phyloP scores from a whole-genome alignment of 2,113 vertebrate species.

The Urocynchramus pylzowi region DNA sequence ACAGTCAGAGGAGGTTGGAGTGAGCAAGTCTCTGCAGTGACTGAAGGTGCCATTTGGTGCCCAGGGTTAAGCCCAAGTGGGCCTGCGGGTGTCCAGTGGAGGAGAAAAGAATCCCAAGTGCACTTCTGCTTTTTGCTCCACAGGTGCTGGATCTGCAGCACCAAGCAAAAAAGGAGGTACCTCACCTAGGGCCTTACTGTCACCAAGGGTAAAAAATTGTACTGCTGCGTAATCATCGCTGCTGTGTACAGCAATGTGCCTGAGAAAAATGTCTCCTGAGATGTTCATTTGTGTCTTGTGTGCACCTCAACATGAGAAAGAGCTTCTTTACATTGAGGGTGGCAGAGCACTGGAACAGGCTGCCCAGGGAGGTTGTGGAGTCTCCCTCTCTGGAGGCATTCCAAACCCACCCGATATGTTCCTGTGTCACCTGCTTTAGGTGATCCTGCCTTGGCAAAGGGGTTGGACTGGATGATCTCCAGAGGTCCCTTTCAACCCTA shows the following conservation, averaged over 20 bases:
- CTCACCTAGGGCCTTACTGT: neutral
- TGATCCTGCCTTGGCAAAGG: neutral
- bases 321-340: neutral
- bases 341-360: neutral
- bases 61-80: neutral
- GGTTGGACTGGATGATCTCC: neutral
- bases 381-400: neutral
- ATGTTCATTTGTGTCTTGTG: neutral
- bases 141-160: neutral
- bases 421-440: neutral
- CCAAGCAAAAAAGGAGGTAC: neutral
- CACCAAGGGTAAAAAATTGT: neutral
- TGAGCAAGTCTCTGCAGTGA: neutral
- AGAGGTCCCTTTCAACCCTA: neutral
- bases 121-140: neutral
- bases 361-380: neutral
- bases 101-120: neutral
- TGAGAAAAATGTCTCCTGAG: neutral
- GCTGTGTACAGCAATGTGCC: neutral
- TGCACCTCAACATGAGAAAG: neutral
- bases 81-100: neutral
- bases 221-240: neutral
- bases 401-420: neutral
- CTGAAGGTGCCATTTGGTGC: neutral
- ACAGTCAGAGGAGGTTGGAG: neutral